Base-by-base conservation (phyloP, 2,113 vertebrate species). In the Melanerpes formicivorus region DNA sequence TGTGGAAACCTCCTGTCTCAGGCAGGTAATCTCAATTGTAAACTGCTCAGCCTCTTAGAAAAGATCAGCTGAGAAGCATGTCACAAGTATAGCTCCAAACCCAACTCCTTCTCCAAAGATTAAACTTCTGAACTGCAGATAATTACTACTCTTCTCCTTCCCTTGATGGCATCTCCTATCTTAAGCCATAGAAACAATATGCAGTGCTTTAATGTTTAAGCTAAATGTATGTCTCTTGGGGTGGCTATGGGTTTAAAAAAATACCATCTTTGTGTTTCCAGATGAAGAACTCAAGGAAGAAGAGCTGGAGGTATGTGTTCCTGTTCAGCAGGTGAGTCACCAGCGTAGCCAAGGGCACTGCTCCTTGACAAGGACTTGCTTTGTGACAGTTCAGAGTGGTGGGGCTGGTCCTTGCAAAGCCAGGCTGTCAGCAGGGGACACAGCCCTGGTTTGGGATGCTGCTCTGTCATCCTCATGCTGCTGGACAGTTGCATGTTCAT, bases 61-160 rank as follows among this genome's bases (percentile, higher is more conserved):
- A 72, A 84, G 69, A 84, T 40, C 37, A 75, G 26, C 46, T 81
- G 69, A 76, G 46, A 92, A 82, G 19, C 40, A 27, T 8, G 46
- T 89, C 80, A 40, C 21, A 79, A 73, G 32, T 32, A 7, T 6
- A 82, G 60, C 75, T 91, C 34, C 25, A 78, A 91, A 85, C 11
- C 23, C 40, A 52, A 2, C 82, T 84, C 52, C 46, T 90, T 74
- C 42, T 80, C 46, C 85, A 25, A 87, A 91, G 81, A n/a, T 66
- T 93, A 65, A 90, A 88, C 77, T 85, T 64, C 62, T 77, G 85
- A 87, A 76, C 78, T 52, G 72, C 42, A 70, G 71, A 69, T 92
- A 95, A 95, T 93, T 87, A 32, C 50, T 32, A 25, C 70, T 70
- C 40, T 87, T 91, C 72, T 82, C 32, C 78, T 89, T 64, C 69